Base-by-base conservation (phyloP, 2,888 invertebrate genomes). In the Pammene fasciana region DNA sequence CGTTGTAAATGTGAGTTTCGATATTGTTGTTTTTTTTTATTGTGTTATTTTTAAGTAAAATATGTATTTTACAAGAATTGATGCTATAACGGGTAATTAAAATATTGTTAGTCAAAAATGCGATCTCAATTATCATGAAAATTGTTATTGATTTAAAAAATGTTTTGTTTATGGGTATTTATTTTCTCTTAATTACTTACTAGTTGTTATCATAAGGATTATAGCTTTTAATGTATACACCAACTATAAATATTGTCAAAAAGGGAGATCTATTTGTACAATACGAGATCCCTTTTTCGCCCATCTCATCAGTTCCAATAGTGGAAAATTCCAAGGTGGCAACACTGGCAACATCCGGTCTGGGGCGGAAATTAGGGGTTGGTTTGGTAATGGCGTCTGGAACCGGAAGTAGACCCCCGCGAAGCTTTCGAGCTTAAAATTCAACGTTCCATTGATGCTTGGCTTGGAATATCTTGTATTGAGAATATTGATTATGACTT, bases 361-460 rank as follows among this genome's bases (percentile, higher is more conserved):
- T 71, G 72, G 74, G 67, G 76, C 78, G 87, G 87, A 87, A 86
- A 86, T 83, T 81, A 84, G 83, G 85, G 81, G 78, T 76, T 74
- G 73, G 79, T 86, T 76, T 74, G 73, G 79, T 86, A 85, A 86
- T 83, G 83, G 84, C 81, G 80, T 77, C 80, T 76, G 79, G 79
- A 72, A 75, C 73, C 84, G 87, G 86, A 85, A 83, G 79, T 79
- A 77, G 78, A 79, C 80, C 76, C 75, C 80, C 83, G 82, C 81
- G 83, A 80, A 80, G 79, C 80, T 78, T 74, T 73, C 73, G 72
- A 78, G 74, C 75, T 77, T 79, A 82, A 78, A 78, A 79, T 78
- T 73, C 70, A 73, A 73, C 75, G 79, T 77, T 77, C 78, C 75
- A 34, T 43, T 66, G 48, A 70, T 43, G 16, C 50, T 57, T 11